phyloP scores from a whole-genome alignment of 1,140 invertebrate genomes.

The Solen grandis region DNA sequence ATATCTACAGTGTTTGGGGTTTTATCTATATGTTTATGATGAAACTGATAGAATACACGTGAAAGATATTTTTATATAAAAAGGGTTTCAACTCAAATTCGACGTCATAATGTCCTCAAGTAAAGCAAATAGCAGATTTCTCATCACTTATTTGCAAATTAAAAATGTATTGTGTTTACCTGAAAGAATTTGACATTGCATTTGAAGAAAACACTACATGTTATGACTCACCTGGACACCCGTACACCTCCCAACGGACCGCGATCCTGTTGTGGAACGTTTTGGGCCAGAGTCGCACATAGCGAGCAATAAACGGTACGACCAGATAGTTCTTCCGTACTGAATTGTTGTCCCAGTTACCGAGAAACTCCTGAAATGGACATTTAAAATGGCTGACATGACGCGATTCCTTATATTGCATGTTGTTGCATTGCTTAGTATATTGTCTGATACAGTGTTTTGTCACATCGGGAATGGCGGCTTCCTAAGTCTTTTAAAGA shows the following conservation, averaged over 20 bases:
- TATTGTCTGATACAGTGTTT: background rate
- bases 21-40: too few relatives aligned
- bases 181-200: too few relatives aligned
- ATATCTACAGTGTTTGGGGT: too few relatives aligned
- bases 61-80: too few relatives aligned
- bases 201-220: too few relatives aligned
- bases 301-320: conserved; percentile 81
- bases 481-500: background rate
- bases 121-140: too few relatives aligned
- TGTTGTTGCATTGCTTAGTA: background rate
- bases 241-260: conserved; percentile 81
- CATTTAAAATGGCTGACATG: too few relatives aligned
- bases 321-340: conserved; percentile 82
- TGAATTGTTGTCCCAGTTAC: conserved; percentile 82
- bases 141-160: too few relatives aligned
- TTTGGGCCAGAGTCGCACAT: conserved; percentile 81
- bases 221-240: conserved; percentile 81
- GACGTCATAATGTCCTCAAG: too few relatives aligned
- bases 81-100: too few relatives aligned
- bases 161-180: too few relatives aligned
- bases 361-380: conserved; percentile 80
- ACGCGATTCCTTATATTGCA: background rate
- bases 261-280: conserved; percentile 81
- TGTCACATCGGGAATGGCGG: background rate
- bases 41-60: too few relatives aligned